Conservation (phyloP, 2,888 invertebrate species). For the Leptothorax acervorum region DNA sequence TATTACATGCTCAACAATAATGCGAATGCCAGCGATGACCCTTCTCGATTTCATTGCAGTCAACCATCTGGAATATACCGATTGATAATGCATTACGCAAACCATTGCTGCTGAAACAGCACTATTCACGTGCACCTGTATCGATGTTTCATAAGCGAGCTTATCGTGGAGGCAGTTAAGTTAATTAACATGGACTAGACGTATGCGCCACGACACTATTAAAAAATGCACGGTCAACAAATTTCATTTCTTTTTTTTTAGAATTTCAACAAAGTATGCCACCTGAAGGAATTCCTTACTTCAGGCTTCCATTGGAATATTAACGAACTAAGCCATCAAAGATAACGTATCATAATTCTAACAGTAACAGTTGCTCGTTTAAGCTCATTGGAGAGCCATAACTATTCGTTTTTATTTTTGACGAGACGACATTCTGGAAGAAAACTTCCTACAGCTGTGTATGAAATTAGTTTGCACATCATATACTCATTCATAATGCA, state of each 20-base stretch:
- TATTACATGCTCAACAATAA: background rate
- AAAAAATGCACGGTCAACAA: background rate
- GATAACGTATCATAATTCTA: background rate
- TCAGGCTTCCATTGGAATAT: background rate
- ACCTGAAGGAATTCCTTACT: background rate
- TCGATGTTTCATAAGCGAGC: conserved; percentile 18
- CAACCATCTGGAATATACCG: background rate
- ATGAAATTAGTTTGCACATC: conserved; percentile 29
- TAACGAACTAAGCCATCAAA: background rate
- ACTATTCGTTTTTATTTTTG: background rate
- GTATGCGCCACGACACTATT: background rate
- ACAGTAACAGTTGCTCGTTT: background rate
- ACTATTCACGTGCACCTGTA: background rate
- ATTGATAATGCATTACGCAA: background rate
- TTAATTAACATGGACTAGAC: background rate
- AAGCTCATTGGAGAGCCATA: background rate
- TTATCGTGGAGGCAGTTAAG: background rate
- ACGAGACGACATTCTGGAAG: background rate
- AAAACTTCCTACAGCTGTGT: background rate
- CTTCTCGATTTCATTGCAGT: background rate
- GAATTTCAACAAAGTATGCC: background rate
- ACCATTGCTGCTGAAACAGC: background rate
- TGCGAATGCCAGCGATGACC: background rate
- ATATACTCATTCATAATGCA: conserved; percentile 45
- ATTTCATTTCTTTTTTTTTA: background rate